phyloP scores from a whole-genome alignment of 2,888 invertebrate genomes.

The Phengaris arion region DNA sequence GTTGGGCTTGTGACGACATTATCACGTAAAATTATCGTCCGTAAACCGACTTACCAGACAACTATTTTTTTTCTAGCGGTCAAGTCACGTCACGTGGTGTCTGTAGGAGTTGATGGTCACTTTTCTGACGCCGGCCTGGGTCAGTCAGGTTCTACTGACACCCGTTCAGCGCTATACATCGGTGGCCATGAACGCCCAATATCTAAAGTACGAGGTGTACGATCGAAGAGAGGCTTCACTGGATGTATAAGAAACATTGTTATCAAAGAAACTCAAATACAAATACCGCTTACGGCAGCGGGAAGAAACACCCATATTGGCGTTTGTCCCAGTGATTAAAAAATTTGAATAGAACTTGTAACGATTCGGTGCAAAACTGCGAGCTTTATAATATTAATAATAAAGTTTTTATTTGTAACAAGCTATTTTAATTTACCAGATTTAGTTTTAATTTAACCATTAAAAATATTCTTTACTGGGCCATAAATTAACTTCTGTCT shows the following conservation, averaged over 20 bases:
- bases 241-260: conserved; percentile 88
- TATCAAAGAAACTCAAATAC: conserved; percentile 66
- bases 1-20: too few species aligned
- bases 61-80: conserved; percentile 78
- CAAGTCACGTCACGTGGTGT: conserved; percentile 94
- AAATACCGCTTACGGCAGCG: conserved; percentile 72
- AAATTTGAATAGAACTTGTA: background rate
- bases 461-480: background rate
- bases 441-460: too few species aligned
- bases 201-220: conserved; percentile 80
- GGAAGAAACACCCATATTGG: conserved; percentile 87
- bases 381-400: background rate
- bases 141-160: conserved; percentile 85
- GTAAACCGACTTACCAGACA: too few species aligned
- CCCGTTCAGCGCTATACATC: conserved; percentile 91
- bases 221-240: conserved; percentile 85
- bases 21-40: too few species aligned
- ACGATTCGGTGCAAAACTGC: background rate
- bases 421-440: too few species aligned
- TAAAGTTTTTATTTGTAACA: too few species aligned
- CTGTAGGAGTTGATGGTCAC: conserved; percentile 90
- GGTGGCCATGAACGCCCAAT: conserved; percentile 86
- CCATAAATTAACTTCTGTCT: background rate
- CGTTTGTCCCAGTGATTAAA: conserved; percentile 88
- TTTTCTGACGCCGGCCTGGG: conserved; percentile 87